Evolutionary conservation across 2,797 vertebrate species (phyloP), one percentile per base, ranked within the genome.

Genomic region (Acrossocheilus fasciatus): DNA sequence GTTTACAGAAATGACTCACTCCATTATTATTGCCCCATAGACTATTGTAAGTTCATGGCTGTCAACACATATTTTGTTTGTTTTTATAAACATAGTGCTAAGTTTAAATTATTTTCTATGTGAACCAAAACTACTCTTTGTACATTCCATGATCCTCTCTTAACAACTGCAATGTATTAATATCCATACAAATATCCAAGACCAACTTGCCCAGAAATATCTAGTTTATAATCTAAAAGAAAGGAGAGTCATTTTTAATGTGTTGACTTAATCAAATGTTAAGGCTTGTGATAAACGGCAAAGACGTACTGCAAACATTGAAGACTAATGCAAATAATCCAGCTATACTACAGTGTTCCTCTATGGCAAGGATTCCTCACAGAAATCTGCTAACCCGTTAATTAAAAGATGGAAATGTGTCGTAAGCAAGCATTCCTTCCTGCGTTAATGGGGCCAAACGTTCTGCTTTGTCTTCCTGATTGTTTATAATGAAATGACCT

Each of bases 401-500:
- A 86, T 85, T 72, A 87, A 81, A 81, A 62, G 79, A 85, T 30
- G 52, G 57, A 86, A 39, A 85, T 78, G 64, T 89, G 41, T 88
- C 59, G 15, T 77, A 30, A 30, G 68, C 74, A 45, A 70, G 36
- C 47, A 77, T 87, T 87, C 85, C 39, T 81, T 87, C 87, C 47
- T 78, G 80, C 80, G 86, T 89, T 87, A 89, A 86, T 85, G 18
- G 18, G 64, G 20, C 75, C 72, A 72, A 69, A 78, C 87, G 57
- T 82, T 84, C 84, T 62, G 74, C 76, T 82, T 87, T 87, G 90
- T 91, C 89, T 91, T 81, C 45, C 90, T 84, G 50, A 91, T 92
- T 93, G 92, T 94, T 91, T 94, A 86, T 88, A 72, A 76, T 73
- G 45, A 84, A 89, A 87, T 84, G 88, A 79, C 86, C 72, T 86